A percentile compares a stretch with the other conserved stretches of the same genome.
These are phyloP conservation scores for Oreochromis grahami DNA, from an alignment of 2,797 vertebrate species.

Conservation along the genomic window DNA sequence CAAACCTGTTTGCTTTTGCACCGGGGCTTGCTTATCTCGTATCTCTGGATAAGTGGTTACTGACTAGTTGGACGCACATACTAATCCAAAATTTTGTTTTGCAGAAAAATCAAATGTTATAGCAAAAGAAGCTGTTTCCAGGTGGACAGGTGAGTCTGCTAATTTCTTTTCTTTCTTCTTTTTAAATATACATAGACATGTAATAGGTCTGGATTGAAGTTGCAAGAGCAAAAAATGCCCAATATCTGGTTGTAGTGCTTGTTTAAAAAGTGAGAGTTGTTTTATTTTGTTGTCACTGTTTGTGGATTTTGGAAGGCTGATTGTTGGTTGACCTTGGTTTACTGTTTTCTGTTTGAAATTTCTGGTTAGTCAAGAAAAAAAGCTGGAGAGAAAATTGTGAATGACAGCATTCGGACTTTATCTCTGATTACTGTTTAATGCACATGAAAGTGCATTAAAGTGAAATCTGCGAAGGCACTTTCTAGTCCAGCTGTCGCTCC, in stretches of 20 bases:
- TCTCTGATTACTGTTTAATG: not conserved
- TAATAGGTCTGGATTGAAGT: not conserved
- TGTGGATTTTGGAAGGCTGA: not conserved
- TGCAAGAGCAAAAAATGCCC: not conserved
- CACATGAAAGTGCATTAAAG: not conserved
- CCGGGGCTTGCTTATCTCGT: fast-evolving
- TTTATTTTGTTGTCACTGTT: not conserved
- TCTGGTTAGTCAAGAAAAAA: not conserved
- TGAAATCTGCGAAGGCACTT: not conserved
- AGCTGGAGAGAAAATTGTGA: not conserved
- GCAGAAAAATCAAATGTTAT: conserved; percentile 85
- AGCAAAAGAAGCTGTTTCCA: conserved; percentile 92
- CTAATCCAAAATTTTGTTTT: conserved; percentile 37
- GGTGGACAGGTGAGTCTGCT: conserved; percentile 91
- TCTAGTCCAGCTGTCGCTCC: not conserved
- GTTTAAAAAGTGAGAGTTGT: not conserved
- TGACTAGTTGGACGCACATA: not conserved
- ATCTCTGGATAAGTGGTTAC: not conserved
- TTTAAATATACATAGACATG: not conserved
- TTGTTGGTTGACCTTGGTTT: not conserved
- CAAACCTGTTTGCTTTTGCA: not conserved
- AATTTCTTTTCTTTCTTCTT: not conserved
- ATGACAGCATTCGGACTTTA: not conserved
- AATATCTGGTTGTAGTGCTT: not conserved
- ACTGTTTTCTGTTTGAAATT: not conserved